A percentile compares a stretch with the other conserved stretches of the same genome.
phyloP scores from a whole-genome alignment of 2,888 invertebrate species.

The Punctoribates punctum region DNA sequence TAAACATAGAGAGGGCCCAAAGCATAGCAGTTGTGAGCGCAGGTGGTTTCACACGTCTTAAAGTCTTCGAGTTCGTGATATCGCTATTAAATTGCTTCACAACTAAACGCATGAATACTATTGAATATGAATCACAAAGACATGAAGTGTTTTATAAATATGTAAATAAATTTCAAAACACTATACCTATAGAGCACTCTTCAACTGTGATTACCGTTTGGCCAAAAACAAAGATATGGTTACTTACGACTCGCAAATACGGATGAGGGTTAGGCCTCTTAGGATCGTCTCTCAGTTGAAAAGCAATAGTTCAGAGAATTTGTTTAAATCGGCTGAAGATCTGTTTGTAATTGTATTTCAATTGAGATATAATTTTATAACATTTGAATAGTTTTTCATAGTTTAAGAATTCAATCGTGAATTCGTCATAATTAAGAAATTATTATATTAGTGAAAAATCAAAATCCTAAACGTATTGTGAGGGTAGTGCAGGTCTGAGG shows the following conservation, averaged over 20 bases:
- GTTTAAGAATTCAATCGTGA: background rate
- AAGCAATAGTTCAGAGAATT: background rate
- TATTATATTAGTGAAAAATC: background rate
- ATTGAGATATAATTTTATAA: background rate
- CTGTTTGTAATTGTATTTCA: background rate
- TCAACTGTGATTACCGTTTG: slow-evolving; percentile 17
- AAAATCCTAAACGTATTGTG: background rate
- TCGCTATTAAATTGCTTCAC: slow-evolving; percentile 36
- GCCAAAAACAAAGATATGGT: slow-evolving; percentile 25
- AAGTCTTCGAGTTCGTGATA: slow-evolving; percentile 20
- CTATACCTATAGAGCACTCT: slow-evolving; percentile 28
- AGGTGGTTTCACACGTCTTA: slow-evolving; percentile 21
- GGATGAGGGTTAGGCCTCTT: background rate
- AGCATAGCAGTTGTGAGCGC: slow-evolving; percentile 1
- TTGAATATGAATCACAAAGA: slow-evolving; percentile 36
- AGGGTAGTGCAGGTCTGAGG: background rate
- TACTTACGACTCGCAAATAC: background rate
- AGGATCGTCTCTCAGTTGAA: background rate
- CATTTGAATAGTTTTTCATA: background rate
- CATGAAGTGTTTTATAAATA: slow-evolving; percentile 35
- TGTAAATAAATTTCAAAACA: slow-evolving; percentile 21
- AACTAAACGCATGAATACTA: background rate
- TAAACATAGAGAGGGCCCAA: background rate
- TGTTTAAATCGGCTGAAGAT: background rate
- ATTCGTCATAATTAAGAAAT: slow-evolving; percentile 4